Base-by-base conservation (phyloP, 1,140 invertebrate genomes). In the Alviniconcha marisindica region DNA sequence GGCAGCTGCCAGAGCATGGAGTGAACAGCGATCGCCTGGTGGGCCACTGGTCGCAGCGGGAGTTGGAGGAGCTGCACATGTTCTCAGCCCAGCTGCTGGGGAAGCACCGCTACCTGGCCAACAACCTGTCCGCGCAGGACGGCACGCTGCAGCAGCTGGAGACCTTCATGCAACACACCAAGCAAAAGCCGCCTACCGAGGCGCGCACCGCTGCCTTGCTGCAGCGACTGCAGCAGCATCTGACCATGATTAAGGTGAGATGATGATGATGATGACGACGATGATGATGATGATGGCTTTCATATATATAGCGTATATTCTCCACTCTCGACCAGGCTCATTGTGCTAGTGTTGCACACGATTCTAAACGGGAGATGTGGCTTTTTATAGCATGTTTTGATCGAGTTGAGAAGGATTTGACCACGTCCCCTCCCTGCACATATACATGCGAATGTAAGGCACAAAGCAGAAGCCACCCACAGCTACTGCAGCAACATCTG, bases 21-120 rank as follows among this genome's bases (percentile, higher is more conserved):
- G 40, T n/a, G n/a, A n/a, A 10, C 40, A 31, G n/a, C 1, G 78
- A 80, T 5, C 60, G 60, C 5, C 14, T 66, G 60, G 40, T 80
- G 54, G 78, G 78, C 56, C 33, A 33, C 28, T 66, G 78, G 54
- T 42, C 78, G 15, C 78, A 60, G 54, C 36, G 78, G 42, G 82
- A 83, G 63, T 33, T 81, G 28, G 78, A 81, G 15, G 77, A 82
- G 33, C 78, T 84, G 56, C 80, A 78, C 38, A 76, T 81, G 24
- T 81, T 86, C 51, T 83, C 83, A 4, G 78, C 79, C n/a, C 85
- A 86, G 73, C 76, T 86, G 44, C 71, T 69, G 63, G 56, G 71
- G 1, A 86, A 86, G 73, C 85, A 86, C 21, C 66, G 77, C 21
- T 28, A 74, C 42, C 56, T 86, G 42, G 83, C 60, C 4, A 36